These are phyloP conservation scores for Apolygus lucorum DNA, from an alignment of 1,140 invertebrate genomes.

Conservation along the genomic window DNA sequence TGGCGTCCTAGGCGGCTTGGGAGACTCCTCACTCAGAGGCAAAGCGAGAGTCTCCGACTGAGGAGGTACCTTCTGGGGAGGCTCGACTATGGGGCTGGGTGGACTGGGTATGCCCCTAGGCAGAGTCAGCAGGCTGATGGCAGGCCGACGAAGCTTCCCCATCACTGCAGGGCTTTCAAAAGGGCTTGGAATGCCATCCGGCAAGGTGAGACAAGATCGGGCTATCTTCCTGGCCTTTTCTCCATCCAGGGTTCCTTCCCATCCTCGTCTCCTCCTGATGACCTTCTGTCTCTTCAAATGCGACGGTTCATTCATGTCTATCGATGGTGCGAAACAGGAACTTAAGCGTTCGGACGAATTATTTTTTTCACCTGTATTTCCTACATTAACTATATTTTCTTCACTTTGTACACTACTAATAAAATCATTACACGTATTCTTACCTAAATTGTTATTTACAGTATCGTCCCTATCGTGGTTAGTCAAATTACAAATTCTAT, in stretches of 20 bases:
- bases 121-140: conserved; percentile 31
- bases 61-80: background rate
- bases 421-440: background rate
- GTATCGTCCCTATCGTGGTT: conserved; percentile 25
- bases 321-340: background rate
- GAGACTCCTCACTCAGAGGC: background rate
- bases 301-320: conserved; percentile 37
- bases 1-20: background rate
- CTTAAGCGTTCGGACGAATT: background rate
- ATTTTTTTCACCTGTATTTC: background rate
- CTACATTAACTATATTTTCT: background rate
- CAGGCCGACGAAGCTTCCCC: conserved; percentile 16
- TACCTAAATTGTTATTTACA: conserved; percentile 17
- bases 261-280: conserved; percentile 39
- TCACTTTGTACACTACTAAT: background rate
- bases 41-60: background rate
- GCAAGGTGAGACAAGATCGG: conserved; percentile 30
- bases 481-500: conserved; percentile 15
- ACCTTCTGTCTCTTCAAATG: conserved; percentile 42
- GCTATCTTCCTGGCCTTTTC: conserved; percentile 20
- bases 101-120: conserved; percentile 36
- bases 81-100: conserved; percentile 16
- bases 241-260: conserved; percentile 27
- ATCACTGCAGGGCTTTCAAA: conserved; percentile 23
- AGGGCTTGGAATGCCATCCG: conserved; percentile 31